These are phyloP conservation scores for Luscinia luscinia DNA, from an alignment of 2,797 vertebrate genomes.

Conservation along the genomic window DNA sequence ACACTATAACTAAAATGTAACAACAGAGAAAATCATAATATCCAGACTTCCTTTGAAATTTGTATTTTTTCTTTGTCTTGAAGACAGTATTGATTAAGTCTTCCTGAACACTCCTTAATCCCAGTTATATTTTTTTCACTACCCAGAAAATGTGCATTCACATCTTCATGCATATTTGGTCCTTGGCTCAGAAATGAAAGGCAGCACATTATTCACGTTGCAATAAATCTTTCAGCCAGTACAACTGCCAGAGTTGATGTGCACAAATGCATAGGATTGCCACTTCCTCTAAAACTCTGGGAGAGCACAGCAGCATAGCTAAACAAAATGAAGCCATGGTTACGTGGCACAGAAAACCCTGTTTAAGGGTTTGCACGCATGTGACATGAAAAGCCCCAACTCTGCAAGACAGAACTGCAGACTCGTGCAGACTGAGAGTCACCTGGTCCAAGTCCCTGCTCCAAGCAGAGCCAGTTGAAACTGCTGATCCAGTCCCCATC, in stretches of 20 bases:
- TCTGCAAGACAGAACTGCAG: background rate
- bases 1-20: background rate
- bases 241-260: background rate
- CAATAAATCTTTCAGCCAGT: background rate
- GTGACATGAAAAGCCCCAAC: background rate
- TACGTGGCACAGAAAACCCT: background rate
- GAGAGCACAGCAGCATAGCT: background rate
- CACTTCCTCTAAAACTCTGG: background rate
- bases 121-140: background rate
- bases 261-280: background rate
- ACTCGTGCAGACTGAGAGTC: background rate
- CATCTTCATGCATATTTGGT: background rate
- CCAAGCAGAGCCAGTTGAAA: background rate
- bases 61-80: background rate
- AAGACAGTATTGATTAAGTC: background rate
- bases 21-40: background rate
- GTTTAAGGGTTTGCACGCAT: background rate
- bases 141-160: background rate
- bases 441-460: background rate
- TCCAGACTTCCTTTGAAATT: background rate
- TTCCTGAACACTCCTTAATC: background rate
- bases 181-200: slow-evolving; percentile 10
- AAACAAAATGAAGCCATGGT: background rate
- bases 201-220: background rate
- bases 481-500: background rate